These are phyloP conservation scores for Emydura subglobosa DNA, from an alignment of 2,113 vertebrate species.

Conservation along the genomic window DNA sequence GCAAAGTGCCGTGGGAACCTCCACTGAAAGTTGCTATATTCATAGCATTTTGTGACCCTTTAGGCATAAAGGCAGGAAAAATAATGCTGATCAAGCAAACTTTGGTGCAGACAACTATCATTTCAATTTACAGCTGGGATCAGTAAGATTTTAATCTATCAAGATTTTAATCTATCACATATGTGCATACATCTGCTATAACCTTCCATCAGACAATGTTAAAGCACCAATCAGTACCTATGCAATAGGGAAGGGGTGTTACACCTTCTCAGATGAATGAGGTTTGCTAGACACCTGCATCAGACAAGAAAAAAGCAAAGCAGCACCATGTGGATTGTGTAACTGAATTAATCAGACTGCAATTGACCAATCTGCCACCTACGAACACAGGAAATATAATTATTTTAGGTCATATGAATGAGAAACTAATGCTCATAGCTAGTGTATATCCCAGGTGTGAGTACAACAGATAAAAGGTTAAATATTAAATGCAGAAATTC, in stretches of 20 bases:
- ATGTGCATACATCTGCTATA: neutral
- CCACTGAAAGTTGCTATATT: neutral
- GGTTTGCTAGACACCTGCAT: neutral
- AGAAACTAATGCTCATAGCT: neutral
- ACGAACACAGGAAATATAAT: slow-evolving; percentile 43
- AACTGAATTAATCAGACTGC: slow-evolving; percentile 62
- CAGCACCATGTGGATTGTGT: slow-evolving; percentile 44
- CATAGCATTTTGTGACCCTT: neutral
- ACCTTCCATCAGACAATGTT: neutral
- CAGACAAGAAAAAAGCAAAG: slow-evolving; percentile 25
- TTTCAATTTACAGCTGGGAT: neutral
- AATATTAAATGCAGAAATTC: slow-evolving; percentile 60
- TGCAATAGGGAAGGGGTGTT: neutral
- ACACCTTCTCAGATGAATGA: neutral
- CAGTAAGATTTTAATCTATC: neutral
- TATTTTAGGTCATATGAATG: neutral
- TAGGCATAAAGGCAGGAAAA: neutral
- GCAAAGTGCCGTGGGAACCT: neutral
- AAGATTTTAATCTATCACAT: neutral
- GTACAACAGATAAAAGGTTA: slow-evolving; percentile 34
- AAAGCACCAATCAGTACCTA: neutral
- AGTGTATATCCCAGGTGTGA: slow-evolving; percentile 53
- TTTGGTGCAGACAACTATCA: neutral
- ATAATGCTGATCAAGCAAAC: neutral
- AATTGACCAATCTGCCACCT: slow-evolving; percentile 46